These are phyloP conservation scores for Catostomus latipinnis DNA, from an alignment of 2,797 vertebrate genomes.

Conservation along the genomic window DNA sequence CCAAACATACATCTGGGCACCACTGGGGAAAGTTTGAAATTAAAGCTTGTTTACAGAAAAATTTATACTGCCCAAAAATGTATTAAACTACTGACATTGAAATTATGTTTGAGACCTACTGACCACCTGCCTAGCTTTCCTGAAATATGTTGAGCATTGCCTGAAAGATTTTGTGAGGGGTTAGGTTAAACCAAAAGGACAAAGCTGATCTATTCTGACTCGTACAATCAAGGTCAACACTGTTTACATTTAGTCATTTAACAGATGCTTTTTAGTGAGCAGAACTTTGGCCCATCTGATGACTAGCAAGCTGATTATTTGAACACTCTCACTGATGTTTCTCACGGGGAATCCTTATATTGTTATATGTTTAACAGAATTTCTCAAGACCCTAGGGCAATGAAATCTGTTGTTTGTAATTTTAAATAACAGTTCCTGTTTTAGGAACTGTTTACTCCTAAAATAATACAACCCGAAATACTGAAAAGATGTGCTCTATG, in stretches of 20 bases:
- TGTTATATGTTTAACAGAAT: neutral
- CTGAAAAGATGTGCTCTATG: neutral
- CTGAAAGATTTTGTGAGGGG: neutral
- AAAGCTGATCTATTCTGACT: conserved; percentile 4
- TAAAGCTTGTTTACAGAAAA: no score
- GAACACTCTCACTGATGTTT: no score
- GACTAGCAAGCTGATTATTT: conserved; percentile 11
- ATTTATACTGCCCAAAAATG: no score
- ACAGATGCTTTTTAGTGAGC: neutral
- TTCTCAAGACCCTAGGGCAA: neutral
- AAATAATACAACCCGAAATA: neutral
- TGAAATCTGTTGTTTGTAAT: neutral
- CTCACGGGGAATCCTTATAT: neutral
- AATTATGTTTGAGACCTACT: no score
- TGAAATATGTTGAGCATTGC: neutral
- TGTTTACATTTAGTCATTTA: neutral
- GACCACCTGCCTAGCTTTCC: no score
- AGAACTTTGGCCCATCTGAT: conserved; percentile 17
- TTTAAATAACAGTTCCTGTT: no score
- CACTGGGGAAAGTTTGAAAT: no score
- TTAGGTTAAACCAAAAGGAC: neutral
- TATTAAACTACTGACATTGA: no score
- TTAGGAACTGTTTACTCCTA: neutral
- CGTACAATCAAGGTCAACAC: neutral
- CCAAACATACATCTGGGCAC: neutral